Conservation (phyloP, 2,797 vertebrate genomes). For the Jordanella pulchra region DNA sequence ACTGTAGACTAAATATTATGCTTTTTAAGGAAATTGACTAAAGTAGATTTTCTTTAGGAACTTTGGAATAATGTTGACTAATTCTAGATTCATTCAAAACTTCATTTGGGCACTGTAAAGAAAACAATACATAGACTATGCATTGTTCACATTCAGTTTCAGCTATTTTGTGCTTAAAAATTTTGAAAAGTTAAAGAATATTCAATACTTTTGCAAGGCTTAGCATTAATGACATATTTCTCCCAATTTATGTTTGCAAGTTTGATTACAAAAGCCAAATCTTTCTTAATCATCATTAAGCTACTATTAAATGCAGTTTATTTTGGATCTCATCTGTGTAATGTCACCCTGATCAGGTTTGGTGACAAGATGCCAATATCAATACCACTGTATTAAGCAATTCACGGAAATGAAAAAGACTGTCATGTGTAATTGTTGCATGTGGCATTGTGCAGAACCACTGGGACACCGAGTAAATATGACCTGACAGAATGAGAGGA, state of each 20-base stretch:
- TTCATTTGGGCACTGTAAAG: too few relatives aligned
- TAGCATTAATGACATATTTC: neutral
- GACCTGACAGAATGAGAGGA: constrained; percentile 71
- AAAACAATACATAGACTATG: too few relatives aligned
- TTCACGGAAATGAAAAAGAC: constrained; percentile 59
- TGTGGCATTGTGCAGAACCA: constrained; percentile 58
- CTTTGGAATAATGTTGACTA: too few relatives aligned
- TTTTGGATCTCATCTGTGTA: neutral
- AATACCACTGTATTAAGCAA: constrained; percentile 38
- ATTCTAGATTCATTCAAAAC: too few relatives aligned
- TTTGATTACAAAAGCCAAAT: neutral
- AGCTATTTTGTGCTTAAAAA: neutral
- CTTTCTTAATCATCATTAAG: constrained; percentile 9
- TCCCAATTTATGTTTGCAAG: neutral
- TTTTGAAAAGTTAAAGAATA: neutral
- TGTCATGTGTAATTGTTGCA: constrained; percentile 71
- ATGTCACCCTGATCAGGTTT: constrained; percentile 45
- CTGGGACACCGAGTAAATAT: constrained; percentile 69
- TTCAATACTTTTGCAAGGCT: neutral
- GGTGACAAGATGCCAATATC: constrained; percentile 44
- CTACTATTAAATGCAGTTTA: neutral
- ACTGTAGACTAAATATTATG: too few relatives aligned
- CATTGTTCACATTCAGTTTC: too few relatives aligned
- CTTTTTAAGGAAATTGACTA: too few relatives aligned
- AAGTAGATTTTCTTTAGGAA: too few relatives aligned